Evolutionary conservation across 2,888 invertebrate species (phyloP).

Genomic region (Morpho deidamia): DNA sequence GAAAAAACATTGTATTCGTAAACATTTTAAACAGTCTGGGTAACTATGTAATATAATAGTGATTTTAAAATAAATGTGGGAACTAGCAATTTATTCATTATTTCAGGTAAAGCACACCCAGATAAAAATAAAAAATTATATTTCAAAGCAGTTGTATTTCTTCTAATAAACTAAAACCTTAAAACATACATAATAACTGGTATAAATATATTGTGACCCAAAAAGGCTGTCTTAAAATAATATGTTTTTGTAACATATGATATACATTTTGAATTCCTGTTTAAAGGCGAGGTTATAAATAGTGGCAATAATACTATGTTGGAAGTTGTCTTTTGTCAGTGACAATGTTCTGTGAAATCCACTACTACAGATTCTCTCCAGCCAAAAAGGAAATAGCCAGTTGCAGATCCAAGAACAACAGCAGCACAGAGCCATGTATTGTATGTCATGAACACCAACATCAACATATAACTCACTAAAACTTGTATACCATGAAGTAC

Average conservation of each 20-base stretch:
- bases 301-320: constrained; percentile 45
- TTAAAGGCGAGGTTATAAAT: constrained; percentile 46
- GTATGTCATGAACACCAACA: constrained; percentile 98
- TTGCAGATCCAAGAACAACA: constrained; percentile 91
- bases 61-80: too few species aligned
- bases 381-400: constrained; percentile 96
- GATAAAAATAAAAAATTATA: not conserved
- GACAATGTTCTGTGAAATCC: constrained; percentile 97
- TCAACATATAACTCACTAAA: constrained; percentile 93
- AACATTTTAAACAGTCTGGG: constrained; percentile 34
- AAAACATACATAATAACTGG: constrained; percentile 58
- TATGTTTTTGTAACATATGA: constrained; percentile 53
- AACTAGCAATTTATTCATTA: too few species aligned
- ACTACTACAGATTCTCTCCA: constrained; percentile 97
- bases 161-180: constrained; percentile 49
- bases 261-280: constrained; percentile 53
- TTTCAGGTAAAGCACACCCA: too few species aligned
- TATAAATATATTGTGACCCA: constrained; percentile 53
- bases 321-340: constrained; percentile 75
- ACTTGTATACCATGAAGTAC: constrained; percentile 93
- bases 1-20: constrained; percentile 59
- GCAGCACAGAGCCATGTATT: constrained; percentile 95
- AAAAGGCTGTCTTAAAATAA: constrained; percentile 55
- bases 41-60: too few species aligned
- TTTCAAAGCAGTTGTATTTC: constrained; percentile 48